phyloP scores from a whole-genome alignment of 2,113 vertebrate species.

The Talpa occidentalis region DNA sequence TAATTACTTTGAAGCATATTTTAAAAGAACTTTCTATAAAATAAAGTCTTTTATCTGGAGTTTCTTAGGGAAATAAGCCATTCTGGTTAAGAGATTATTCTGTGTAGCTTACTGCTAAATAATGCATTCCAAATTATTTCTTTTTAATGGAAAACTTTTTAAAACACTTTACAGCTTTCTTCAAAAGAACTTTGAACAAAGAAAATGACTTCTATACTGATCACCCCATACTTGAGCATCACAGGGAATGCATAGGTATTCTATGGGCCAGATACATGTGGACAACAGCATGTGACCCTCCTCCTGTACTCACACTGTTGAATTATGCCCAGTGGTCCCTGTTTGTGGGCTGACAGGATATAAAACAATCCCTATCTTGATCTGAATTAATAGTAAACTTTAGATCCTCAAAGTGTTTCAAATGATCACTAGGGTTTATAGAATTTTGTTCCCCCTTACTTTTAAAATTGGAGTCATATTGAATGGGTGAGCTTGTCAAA shows the following conservation, averaged over 20 bases:
- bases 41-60: conserved; percentile 1
- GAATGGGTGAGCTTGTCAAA: not conserved
- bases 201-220: not conserved
- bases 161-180: not conserved
- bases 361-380: not conserved
- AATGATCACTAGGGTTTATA: not conserved
- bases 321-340: not conserved
- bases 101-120: conserved; percentile 11
- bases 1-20: conserved; percentile 26
- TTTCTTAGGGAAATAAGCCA: not conserved
- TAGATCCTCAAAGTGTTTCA: not conserved
- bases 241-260: not conserved
- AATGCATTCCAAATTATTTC: not conserved
- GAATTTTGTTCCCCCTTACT: not conserved
- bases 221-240: not conserved
- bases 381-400: not conserved
- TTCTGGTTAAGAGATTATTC: not conserved
- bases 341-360: not conserved
- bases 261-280: not conserved
- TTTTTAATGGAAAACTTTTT: conserved; percentile 37
- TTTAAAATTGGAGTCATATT: not conserved
- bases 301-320: too few relatives aligned
- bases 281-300: not conserved
- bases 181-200: not conserved
- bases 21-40: conserved; percentile 21